Evolutionary conservation across 35 echinoderm and acorn worm genomes (phyloP).

Genomic region (Ophioderma brevispina): DNA sequence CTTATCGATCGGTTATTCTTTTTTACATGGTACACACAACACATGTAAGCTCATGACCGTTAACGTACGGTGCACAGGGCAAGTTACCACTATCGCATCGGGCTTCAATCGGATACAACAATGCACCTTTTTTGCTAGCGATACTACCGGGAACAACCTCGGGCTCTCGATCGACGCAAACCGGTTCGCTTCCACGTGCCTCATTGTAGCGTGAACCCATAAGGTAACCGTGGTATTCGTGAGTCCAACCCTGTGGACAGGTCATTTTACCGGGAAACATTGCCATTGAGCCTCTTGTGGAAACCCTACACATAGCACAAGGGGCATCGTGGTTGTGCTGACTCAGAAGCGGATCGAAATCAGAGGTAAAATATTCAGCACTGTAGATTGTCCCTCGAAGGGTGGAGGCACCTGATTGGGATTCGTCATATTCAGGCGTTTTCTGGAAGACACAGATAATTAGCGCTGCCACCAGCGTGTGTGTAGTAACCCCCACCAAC

Average conservation of each 20-base stretch:
- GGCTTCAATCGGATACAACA: conserved; percentile 6
- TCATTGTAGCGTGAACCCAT: background rate
- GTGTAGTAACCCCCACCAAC: background rate
- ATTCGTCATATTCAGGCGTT: background rate
- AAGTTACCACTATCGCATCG: background rate
- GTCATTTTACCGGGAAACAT: background rate
- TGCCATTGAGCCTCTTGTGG: background rate
- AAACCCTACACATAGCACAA: conserved; percentile 19
- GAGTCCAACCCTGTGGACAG: conserved; percentile 12
- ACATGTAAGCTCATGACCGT: conserved; percentile 17
- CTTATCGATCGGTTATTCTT: too few relatives aligned
- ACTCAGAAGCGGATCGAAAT: background rate
- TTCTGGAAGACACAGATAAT: conserved; percentile 11
- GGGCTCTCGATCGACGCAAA: conserved; percentile 11
- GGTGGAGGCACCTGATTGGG: background rate
- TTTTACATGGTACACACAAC: conserved; percentile 36
- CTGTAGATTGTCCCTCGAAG: background rate
- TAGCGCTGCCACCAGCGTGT: background rate
- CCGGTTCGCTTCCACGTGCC: background rate
- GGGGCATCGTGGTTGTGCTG: background rate
- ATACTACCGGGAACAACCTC: conserved; percentile 4
- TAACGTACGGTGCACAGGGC: too few relatives aligned
- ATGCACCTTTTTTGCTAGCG: background rate
- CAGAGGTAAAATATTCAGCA: background rate
- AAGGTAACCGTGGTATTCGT: conserved; percentile 29